Conservation (phyloP, 2,888 invertebrate species). For the Nemotelus nigrinus region DNA sequence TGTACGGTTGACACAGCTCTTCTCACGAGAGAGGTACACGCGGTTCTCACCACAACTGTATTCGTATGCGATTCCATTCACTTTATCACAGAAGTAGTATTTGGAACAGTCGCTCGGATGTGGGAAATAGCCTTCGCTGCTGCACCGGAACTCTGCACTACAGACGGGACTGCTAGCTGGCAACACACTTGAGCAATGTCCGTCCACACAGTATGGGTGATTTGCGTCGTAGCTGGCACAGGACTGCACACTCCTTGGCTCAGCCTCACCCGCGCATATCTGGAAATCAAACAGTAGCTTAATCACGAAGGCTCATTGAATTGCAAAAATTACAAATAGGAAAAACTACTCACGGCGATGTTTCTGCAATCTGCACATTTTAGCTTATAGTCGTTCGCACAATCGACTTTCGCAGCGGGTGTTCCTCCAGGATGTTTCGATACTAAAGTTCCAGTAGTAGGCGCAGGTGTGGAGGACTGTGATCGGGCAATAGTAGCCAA, state of each 20-base stretch:
- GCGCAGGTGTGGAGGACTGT: neutral
- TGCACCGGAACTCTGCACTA: slow-evolving; percentile 44
- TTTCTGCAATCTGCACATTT: slow-evolving; percentile 39
- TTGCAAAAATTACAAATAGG: neutral
- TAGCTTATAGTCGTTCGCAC: slow-evolving; percentile 1
- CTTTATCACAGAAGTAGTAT: slow-evolving; percentile 45
- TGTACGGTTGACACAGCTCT: slow-evolving; percentile 37
- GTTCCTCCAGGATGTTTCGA: slow-evolving; percentile 8
- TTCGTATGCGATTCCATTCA: slow-evolving; percentile 32
- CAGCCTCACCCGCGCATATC: slow-evolving; percentile 37
- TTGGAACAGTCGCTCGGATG: slow-evolving; percentile 46
- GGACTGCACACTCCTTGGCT: slow-evolving; percentile 10
- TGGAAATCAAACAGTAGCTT: neutral
- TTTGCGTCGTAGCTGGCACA: slow-evolving; percentile 26
- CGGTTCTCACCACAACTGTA: slow-evolving; percentile 45
- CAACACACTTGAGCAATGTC: slow-evolving; percentile 21
- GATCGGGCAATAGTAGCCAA: neutral
- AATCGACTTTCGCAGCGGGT: neutral
- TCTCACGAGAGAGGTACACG: slow-evolving; percentile 42
- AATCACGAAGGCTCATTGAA: neutral
- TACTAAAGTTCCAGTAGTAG: neutral
- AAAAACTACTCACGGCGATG: slow-evolving; percentile 26
- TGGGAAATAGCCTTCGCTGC: slow-evolving; percentile 46
- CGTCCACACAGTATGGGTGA: slow-evolving; percentile 38
- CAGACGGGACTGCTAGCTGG: slow-evolving; percentile 21